Base-by-base conservation (phyloP, 1,140 invertebrate genomes). In the Drosophila pectinifera region DNA sequence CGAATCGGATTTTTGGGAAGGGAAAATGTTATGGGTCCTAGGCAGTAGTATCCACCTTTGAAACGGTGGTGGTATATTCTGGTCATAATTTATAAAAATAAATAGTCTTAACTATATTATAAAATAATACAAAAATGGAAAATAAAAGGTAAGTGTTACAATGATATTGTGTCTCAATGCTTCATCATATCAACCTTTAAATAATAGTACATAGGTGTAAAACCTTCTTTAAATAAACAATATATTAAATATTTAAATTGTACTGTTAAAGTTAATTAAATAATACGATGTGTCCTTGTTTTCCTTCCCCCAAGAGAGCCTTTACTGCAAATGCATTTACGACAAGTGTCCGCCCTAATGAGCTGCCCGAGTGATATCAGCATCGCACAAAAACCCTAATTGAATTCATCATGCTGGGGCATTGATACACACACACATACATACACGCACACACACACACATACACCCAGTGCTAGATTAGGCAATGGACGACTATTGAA, bases 401-500 rank as follows among this genome's bases (percentile, higher is more conserved):
- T 41, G 22, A 38, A 28, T 18, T 41, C 13, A 18, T 26, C 64
- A 67, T 67, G 64, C 59, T n/a, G 34, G 36, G 20, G 24, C 22
- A n/a, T 43, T 31, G 14, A 67, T n/a, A 48, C 42, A 36, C 20
- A 28, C 42, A 38, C 42, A 46, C 34, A 46, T 41, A 63, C 24
- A n/a, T 41, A 28, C 56, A 28, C 41, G 18, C 13, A 5, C 49
- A 38, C 58, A 13, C 59, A 62, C 18, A 55, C 49, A 31, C 26
- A 26, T 20, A 39, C 51, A 54, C 51, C 51, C 51, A 67, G 34
- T 67, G 26, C 39, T 48, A 39, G 43, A 39, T 43, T 26, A 43
- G 55, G 56, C 55, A 42, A 28, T 61, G 46, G 42, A 62, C 31
- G 36, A 65, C 59, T 64, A 67, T 67, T 65, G 38, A 61, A 43